Conservation (phyloP, 2,797 vertebrate genomes). For the Nannoperca obscura region DNA sequence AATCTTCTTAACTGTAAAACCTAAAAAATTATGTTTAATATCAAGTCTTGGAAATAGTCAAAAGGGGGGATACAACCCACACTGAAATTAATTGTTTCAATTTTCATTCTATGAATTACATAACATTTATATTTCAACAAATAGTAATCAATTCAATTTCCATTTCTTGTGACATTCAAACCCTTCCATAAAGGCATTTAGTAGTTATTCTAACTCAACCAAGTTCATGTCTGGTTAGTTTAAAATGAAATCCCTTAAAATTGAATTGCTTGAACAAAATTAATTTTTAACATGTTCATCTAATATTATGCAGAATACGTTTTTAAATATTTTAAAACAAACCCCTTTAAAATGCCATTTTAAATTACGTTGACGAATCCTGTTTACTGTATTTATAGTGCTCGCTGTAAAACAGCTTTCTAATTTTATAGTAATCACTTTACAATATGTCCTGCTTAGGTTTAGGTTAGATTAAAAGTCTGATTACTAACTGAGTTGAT, state of each 20-base stretch:
- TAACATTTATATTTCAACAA: not conserved
- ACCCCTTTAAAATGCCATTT: not conserved
- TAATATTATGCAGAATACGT: not conserved
- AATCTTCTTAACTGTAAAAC: not conserved
- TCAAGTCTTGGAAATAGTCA: not conserved
- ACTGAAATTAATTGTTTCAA: not conserved
- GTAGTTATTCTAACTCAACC: not conserved
- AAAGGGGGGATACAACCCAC: not conserved
- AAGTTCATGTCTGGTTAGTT: not conserved
- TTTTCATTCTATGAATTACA: not conserved
- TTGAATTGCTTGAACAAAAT: not conserved
- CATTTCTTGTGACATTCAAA: not conserved
- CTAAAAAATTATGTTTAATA: not conserved
- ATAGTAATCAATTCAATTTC: not conserved
- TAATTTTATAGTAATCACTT: constrained; percentile 10
- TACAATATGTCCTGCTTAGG: not conserved
- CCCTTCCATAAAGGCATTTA: not conserved
- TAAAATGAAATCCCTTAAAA: not conserved
- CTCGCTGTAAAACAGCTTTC: constrained; percentile 3
- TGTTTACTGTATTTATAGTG: constrained; percentile 8
- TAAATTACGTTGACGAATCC: not conserved
- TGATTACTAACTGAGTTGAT: constrained; percentile 50
- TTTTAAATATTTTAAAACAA: not conserved
- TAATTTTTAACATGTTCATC: not conserved
- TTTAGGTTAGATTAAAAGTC: constrained; percentile 28